phyloP scores from a whole-genome alignment of 2,797 vertebrate species.

The Poeciliopsis presidionis region DNA sequence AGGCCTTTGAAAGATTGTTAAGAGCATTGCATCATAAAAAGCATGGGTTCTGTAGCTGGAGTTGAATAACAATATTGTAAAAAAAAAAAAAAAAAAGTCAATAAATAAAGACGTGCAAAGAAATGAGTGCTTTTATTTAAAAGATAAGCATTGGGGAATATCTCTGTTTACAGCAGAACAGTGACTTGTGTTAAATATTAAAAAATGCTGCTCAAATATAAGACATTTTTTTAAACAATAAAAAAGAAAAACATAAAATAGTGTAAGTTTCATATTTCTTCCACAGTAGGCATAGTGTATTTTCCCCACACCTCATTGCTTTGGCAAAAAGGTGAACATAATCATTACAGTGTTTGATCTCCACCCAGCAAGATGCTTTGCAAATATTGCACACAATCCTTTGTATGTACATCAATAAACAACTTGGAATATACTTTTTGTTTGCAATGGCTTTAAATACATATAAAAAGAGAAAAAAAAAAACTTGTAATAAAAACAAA shows the following conservation, averaged over 20 bases:
- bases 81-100: no score
- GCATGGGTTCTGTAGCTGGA: neutral
- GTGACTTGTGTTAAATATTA: constrained; percentile 93
- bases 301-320: constrained; percentile 83
- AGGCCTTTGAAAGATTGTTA: neutral
- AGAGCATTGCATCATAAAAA: neutral
- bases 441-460: constrained; percentile 71
- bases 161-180: constrained; percentile 85
- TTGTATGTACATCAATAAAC: constrained; percentile 84
- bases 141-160: constrained; percentile 80
- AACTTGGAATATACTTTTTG: constrained; percentile 74
- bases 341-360: constrained; percentile 92
- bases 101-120: constrained; percentile 48
- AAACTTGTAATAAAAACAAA: constrained; percentile 71
- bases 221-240: constrained; percentile 90
- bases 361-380: constrained; percentile 90
- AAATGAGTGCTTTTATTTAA: constrained; percentile 86
- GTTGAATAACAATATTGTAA: neutral
- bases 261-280: constrained; percentile 90
- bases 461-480: constrained; percentile 40
- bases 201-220: constrained; percentile 86
- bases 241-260: constrained; percentile 88
- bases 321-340: constrained; percentile 91
- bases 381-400: constrained; percentile 92
- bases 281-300: constrained; percentile 80